Evolutionary conservation across 2,113 vertebrate genomes (phyloP).

Genomic region (Colinus virginianus): DNA sequence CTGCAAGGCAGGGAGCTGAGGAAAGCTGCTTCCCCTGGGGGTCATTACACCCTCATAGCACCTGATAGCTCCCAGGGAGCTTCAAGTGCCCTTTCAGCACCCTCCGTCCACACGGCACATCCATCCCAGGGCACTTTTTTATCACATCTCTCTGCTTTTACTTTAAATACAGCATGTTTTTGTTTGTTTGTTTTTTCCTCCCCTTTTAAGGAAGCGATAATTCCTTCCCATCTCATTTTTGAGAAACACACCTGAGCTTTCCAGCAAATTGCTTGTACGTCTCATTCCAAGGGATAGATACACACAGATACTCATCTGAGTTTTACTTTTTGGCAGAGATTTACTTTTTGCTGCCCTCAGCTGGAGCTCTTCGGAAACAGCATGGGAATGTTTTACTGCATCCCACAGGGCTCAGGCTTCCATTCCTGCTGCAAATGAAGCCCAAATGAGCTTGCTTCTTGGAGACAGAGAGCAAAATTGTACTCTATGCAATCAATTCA

Average conservation of each 20-base stretch:
- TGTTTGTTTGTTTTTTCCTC: fast-evolving
- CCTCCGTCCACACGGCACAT: neutral
- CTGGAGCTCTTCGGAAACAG: conserved; percentile 38
- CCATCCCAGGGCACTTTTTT: neutral
- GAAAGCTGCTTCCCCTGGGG: neutral
- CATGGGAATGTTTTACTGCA: neutral
- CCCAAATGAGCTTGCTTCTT: neutral
- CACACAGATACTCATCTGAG: neutral
- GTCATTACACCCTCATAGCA: neutral
- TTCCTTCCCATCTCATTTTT: neutral
- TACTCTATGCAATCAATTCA: neutral
- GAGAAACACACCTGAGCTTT: conserved; percentile 2
- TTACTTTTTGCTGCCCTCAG: conserved; percentile 63
- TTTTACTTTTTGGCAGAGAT: neutral
- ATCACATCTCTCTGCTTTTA: neutral
- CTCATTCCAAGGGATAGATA: neutral
- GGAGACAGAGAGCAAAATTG: neutral
- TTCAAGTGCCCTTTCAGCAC: conserved; percentile 63
- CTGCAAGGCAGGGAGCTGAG: fast-evolving
- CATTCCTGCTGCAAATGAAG: neutral
- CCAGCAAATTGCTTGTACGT: neutral
- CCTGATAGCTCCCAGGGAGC: conserved; percentile 45
- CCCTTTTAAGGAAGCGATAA: neutral
- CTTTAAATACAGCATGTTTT: neutral
- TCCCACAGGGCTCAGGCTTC: neutral